Evolutionary conservation across 2,797 vertebrate genomes (phyloP), one percentile per base, ranked within the genome.

Genomic region (Cichlasoma orientale): DNA sequence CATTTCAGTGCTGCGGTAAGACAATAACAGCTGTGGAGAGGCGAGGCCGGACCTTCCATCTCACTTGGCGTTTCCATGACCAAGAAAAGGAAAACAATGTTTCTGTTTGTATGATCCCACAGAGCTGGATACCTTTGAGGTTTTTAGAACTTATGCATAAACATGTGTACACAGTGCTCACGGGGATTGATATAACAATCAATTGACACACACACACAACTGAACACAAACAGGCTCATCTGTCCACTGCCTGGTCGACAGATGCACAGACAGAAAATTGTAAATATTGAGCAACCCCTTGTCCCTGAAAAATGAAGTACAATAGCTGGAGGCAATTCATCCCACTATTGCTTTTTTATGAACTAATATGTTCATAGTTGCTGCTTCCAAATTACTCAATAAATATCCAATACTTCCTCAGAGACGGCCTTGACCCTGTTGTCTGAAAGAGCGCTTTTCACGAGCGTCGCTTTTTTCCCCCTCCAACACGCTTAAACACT

Each of bases 381-480:
- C 92, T 86, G 82, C 82, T 86, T 90, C 82, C 82, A 92, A 94
- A 95, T 88, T 82, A 92, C 91, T 86, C 92, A 89, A 92, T 95
- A 95, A 94, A 95, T 90, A 93, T 92, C 91, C 93, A 91, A 93
- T 92, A 90, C 89, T 91, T 93, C 80, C 89, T 81, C 79, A 87
- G 87, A 91, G 82, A 87, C 68, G 55, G 87, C 90, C 86, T 89
- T 93, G 94, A 96, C 93, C 92, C 90, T 61, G 82, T 83, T 85
- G 86, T 90, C 88, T 84, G 61, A 70, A 74, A 74, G 81, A 83
- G 70, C 14, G 70, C 74, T 82, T 87, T 86, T 81, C 75, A 58
- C 14, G 7, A 88, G 78, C 72, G 18, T 25, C 9, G 52, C 29
- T 71, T 83, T 80, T 38, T 36, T 8, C 36, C 33, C 33, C 57